phyloP scores from a whole-genome alignment of 2,797 vertebrate species.

The Balearica regulorum region DNA sequence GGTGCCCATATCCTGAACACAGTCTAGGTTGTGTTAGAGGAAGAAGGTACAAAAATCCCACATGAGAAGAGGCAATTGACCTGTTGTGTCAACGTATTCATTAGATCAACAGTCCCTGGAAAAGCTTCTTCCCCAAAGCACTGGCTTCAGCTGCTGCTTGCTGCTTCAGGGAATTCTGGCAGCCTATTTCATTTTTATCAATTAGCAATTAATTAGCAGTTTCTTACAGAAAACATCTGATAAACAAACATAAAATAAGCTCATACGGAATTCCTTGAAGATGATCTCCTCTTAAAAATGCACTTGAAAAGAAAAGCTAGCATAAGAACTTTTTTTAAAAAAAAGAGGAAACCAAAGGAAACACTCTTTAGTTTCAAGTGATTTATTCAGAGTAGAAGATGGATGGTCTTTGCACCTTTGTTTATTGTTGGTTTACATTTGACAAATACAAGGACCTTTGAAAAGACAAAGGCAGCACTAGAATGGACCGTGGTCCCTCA shows the following conservation, averaged over 20 bases:
- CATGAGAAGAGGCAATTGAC: neutral
- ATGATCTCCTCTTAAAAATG: conserved; percentile 2
- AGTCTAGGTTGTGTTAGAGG: neutral
- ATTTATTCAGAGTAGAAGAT: neutral
- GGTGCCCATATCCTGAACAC: neutral
- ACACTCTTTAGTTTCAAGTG: neutral
- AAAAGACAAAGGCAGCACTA: neutral
- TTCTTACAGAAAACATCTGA: conserved; percentile 5
- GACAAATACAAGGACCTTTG: neutral
- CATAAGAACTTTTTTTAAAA: neutral
- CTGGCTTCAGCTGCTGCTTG: neutral
- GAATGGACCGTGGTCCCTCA: neutral
- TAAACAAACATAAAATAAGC: conserved; percentile 43
- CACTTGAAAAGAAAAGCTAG: conserved; percentile 1
- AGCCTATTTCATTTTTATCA: conserved; percentile 14
- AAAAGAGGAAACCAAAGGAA: neutral
- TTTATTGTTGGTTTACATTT: neutral
- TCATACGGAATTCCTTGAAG: neutral
- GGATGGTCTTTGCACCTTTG: neutral
- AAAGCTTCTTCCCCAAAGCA: neutral
- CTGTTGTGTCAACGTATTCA: neutral
- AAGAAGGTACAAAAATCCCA: neutral
- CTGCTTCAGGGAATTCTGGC: conserved; percentile 4
- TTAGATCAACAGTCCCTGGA: neutral
- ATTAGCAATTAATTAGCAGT: conserved; percentile 54